Evolutionary conservation across 2,888 invertebrate genomes (phyloP), one percentile per base, ranked within the genome.

Genomic region (Metopia argyrocephala): DNA sequence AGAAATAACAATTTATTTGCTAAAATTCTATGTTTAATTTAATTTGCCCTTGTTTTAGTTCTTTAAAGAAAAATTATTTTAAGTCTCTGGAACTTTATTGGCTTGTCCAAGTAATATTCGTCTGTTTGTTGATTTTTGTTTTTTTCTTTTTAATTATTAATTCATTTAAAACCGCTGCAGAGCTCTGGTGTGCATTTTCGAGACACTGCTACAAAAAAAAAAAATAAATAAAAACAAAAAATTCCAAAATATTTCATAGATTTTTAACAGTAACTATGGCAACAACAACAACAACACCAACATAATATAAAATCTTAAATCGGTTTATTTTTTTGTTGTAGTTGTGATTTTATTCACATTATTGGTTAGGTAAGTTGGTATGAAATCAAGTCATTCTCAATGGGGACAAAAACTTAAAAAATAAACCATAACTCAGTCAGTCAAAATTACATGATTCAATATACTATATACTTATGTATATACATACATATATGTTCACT

Each of bases 401-500:
- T 80, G 79, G 71, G 71, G 62, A 76, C 76, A 71, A 78, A 69
- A 54, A 25, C 27, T 20, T 25, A 28, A 46, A 68, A 28, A 9
- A n/a, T 50, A 62, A 66, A 62, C 45, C 27, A 62, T 64, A 71
- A 62, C 18, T 12, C 70, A 50, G 48, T 69, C 79, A 74, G 57
- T 52, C 66, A 70, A 15, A 68, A 71, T 76, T 76, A 76, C 76
- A 80, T 80, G 71, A 73, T 21, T 73, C 76, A 71, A 64, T 80
- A 71, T n/a, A n/a, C n/a, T n/a, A n/a, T n/a, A n/a, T n/a, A n/a
- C n/a, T n/a, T n/a, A n/a, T n/a, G n/a, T n/a, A n/a, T n/a, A n/a
- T n/a, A n/a, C n/a, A n/a, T n/a, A n/a, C n/a, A n/a, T 68, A 76
- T 80, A 73, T 52, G 54, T 68, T 64, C 64, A 57, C 9, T 20